A percentile compares a stretch with the other conserved stretches of the same genome.
These are phyloP conservation scores for Rhopalosiphum padi DNA, from an alignment of 1,140 invertebrate genomes.

Conservation along the genomic window DNA sequence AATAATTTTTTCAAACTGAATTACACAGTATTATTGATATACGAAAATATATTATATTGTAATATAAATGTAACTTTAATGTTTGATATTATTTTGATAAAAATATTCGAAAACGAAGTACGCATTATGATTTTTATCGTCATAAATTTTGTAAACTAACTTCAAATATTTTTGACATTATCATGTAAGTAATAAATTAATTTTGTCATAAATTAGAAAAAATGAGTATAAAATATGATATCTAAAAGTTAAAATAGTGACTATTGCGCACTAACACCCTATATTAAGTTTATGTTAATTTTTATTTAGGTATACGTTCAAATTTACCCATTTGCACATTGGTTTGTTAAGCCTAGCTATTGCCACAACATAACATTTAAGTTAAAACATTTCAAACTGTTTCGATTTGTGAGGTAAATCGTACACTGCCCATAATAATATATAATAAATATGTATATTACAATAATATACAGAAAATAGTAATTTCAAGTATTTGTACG, in stretches of 20 bases:
- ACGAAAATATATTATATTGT: too few relatives aligned
- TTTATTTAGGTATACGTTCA: background rate
- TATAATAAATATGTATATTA: background rate
- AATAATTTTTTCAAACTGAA: background rate
- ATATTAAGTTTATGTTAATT: background rate
- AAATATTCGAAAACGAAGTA: background rate
- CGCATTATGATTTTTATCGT: background rate
- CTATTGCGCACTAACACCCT: background rate
- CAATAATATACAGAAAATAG: background rate
- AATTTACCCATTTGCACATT: background rate
- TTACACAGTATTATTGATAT: background rate
- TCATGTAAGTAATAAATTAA: background rate
- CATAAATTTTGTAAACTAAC: slow-evolving; percentile 17
- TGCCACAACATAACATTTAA: background rate
- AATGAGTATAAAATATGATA: background rate
- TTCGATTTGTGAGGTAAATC: background rate
- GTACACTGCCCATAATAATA: background rate
- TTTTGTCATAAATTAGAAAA: background rate
- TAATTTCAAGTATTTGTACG: background rate
- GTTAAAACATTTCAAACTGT: background rate
- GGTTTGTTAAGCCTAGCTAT: background rate
- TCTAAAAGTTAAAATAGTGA: background rate
- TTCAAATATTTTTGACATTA: background rate
- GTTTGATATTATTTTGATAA: slow-evolving; percentile 17
- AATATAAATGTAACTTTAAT: slow-evolving; percentile 10